A percentile compares a stretch with the other conserved stretches of the same genome.
phyloP scores from a whole-genome alignment of 2,113 vertebrate genomes.

The Gavia stellata region DNA sequence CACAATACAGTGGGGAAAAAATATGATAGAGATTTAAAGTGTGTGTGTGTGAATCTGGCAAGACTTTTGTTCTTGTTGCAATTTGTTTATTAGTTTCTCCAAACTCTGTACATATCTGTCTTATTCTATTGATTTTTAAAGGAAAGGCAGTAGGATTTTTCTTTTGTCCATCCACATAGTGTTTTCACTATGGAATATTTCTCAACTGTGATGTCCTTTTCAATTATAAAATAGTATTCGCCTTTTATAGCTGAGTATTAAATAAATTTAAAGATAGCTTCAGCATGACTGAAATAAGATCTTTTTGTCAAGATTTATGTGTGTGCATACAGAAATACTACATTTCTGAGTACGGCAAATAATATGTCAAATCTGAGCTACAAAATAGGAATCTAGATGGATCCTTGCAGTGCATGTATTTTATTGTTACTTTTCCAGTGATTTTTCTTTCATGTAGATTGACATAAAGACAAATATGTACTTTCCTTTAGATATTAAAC shows the following conservation, averaged over 20 bases:
- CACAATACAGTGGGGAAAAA: neutral
- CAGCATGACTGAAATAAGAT: conserved; percentile 39
- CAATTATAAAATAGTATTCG: conserved; percentile 37
- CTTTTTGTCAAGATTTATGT: conserved; percentile 40
- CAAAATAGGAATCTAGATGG: conserved; percentile 32
- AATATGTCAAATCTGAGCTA: conserved; percentile 20
- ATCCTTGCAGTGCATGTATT: conserved; percentile 29
- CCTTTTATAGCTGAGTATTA: conserved; percentile 37
- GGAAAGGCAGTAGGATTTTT: neutral
- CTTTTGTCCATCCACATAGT: neutral
- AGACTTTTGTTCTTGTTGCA: neutral
- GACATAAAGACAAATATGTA: conserved; percentile 63
- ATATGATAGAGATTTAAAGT: neutral
- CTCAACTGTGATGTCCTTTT: conserved; percentile 27
- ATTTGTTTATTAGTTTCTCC: conserved; percentile 1
- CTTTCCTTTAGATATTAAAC: conserved; percentile 57
- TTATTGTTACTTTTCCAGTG: conserved; percentile 41
- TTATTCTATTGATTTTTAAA: conserved; percentile 21
- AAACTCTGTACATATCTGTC: neutral
- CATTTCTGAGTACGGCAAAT: conserved; percentile 32
- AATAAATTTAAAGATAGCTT: conserved; percentile 48
- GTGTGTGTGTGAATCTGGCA: neutral
- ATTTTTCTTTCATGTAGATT: conserved; percentile 59
- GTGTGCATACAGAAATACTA: conserved; percentile 17
- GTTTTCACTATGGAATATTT: conserved; percentile 29